phyloP scores from a whole-genome alignment of 2,113 vertebrate genomes.

The Caranx melampygus region DNA sequence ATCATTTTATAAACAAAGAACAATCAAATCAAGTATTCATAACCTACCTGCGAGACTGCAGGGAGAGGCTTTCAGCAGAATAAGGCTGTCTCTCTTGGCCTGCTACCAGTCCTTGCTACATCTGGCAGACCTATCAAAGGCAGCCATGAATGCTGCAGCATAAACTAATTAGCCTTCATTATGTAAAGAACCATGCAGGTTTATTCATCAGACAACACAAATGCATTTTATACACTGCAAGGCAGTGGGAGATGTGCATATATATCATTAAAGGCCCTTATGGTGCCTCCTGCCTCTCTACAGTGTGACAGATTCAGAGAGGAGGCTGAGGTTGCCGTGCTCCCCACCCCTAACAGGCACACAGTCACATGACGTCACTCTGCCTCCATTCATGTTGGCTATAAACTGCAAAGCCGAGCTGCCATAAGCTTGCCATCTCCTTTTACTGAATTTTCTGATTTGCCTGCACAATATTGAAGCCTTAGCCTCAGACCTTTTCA shows the following conservation, averaged over 20 bases:
- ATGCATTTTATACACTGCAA: conserved; percentile 46
- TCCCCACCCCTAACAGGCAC: conserved; percentile 74
- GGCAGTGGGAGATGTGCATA: conserved; percentile 41
- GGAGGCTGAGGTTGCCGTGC: conserved; percentile 69
- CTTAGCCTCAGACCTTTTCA: too few species aligned
- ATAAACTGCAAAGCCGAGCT: conserved; percentile 30
- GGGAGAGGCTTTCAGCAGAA: conserved; percentile 60
- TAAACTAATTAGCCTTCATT: conserved; percentile 54
- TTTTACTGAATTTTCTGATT: background rate
- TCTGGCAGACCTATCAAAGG: conserved; percentile 62
- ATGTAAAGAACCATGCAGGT: conserved; percentile 39
- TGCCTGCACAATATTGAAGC: background rate
- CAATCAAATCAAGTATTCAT: conserved; percentile 11
- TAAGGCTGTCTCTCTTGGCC: conserved; percentile 68
- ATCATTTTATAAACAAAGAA: conserved; percentile 11
- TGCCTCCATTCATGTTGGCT: conserved; percentile 62
- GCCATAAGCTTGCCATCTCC: background rate
- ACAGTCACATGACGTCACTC: conserved; percentile 77
- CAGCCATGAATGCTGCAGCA: conserved; percentile 69
- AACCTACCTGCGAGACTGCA: conserved; percentile 69
- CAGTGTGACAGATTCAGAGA: conserved; percentile 64
- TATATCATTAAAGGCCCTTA: conserved; percentile 65
- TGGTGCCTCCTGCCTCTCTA: conserved; percentile 54
- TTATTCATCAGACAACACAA: conserved; percentile 48
- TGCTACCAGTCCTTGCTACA: conserved; percentile 67